Evolutionary conservation across 2,888 invertebrate genomes (phyloP).

Genomic region (Epicampocera succincta): DNA sequence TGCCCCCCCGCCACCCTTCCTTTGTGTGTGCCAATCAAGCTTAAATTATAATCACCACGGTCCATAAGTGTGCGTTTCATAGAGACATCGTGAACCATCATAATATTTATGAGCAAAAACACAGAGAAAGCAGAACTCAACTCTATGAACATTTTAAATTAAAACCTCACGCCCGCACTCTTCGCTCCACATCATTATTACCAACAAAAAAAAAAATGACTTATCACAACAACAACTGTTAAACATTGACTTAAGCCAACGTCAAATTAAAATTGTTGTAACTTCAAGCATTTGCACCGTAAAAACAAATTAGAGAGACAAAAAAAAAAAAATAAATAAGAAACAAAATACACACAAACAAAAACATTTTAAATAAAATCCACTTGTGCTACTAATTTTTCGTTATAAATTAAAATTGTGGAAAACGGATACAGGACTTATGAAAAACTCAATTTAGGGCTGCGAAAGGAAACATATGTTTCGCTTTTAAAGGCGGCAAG

Average conservation of each 20-base stretch:
- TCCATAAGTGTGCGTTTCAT: slow-evolving; percentile 11
- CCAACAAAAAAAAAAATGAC: slow-evolving; percentile 1
- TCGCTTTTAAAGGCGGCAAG: too few relatives aligned
- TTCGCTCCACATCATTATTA: slow-evolving; percentile 36
- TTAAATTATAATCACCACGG: slow-evolving; percentile 58
- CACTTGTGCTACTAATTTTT: slow-evolving; percentile 66
- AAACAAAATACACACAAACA: too few relatives aligned
- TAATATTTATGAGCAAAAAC: slow-evolving; percentile 23
- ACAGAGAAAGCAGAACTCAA: not conserved
- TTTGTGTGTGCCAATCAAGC: slow-evolving; percentile 48
- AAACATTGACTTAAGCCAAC: slow-evolving; percentile 55
- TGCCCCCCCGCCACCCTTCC: slow-evolving; percentile 18
- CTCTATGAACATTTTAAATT: slow-evolving; percentile 53
- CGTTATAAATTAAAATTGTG: slow-evolving; percentile 52
- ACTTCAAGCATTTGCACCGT: slow-evolving; percentile 49
- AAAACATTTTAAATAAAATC: slow-evolving; percentile 51
- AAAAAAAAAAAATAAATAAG: slow-evolving; percentile 38
- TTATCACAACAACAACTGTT: slow-evolving; percentile 60
- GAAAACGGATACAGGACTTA: not conserved
- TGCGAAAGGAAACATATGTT: not conserved
- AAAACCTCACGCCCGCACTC: slow-evolving; percentile 51
- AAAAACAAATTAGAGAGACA: slow-evolving; percentile 39
- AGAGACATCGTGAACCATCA: slow-evolving; percentile 18
- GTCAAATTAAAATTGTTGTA: slow-evolving; percentile 67
- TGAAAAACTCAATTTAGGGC: not conserved